Percentiles rank a stretch among this genome's conserved stretches.
Evolutionary conservation across 1,140 invertebrate genomes (phyloP).

Genomic region (Drosophila truncata): DNA sequence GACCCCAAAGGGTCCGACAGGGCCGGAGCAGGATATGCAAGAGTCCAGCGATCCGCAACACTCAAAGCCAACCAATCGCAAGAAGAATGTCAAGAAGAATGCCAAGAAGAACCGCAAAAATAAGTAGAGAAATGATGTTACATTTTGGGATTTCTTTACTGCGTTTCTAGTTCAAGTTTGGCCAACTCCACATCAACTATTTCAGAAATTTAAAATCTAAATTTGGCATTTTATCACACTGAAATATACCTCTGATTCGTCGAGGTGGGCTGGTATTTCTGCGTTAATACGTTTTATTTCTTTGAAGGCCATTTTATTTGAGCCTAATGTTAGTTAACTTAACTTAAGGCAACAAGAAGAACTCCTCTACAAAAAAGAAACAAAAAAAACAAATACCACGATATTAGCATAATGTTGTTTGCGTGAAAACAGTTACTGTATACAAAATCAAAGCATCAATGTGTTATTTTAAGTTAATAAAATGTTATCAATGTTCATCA

Average conservation of each 20-base stretch:
- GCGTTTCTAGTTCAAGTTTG: neutral
- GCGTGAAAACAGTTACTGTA: neutral
- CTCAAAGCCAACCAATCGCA: neutral
- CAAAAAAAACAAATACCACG: too few species aligned
- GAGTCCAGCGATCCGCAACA: neutral
- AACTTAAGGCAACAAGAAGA: neutral
- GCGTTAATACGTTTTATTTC: neutral
- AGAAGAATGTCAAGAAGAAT: conserved; percentile 40
- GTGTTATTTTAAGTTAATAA: neutral
- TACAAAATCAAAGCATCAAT: neutral
- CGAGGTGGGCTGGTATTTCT: neutral
- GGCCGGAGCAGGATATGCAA: neutral
- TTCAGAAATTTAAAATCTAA: neutral
- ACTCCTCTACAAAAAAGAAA: neutral
- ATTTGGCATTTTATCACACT: neutral
- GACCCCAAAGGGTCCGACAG: neutral
- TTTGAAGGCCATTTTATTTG: neutral
- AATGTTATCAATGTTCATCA: neutral
- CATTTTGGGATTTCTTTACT: neutral
- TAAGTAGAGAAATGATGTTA: conserved; percentile 10
- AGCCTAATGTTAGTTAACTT: too few species aligned
- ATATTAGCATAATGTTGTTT: neutral
- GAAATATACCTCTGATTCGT: neutral
- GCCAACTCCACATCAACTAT: neutral
- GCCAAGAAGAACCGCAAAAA: conserved; percentile 38